Evolutionary conservation across 2,113 vertebrate species (phyloP).

Genomic region (Entelurus aequoreus): DNA sequence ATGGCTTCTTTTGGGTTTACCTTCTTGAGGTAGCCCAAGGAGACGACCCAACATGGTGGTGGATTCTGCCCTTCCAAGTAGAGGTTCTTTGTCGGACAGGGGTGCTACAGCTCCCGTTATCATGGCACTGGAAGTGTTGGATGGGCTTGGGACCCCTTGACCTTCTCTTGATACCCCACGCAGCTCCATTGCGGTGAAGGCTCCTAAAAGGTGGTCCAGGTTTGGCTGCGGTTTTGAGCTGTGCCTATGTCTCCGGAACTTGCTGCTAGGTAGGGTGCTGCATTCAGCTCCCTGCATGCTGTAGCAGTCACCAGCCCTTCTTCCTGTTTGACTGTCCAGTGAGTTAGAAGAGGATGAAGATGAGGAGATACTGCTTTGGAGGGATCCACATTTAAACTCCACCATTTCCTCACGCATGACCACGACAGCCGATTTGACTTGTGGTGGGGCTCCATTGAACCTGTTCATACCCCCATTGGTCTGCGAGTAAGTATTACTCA

Average conservation of each 20-base stretch:
- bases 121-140: conserved; percentile 39
- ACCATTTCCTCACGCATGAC: conserved; percentile 84
- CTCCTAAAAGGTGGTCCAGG: conserved; percentile 91
- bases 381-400: conserved; percentile 85
- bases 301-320: conserved; percentile 72
- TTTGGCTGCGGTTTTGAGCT: conserved; percentile 80
- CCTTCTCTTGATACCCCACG: conserved; percentile 77
- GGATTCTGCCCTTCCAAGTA: conserved; percentile 80
- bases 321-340: conserved; percentile 78
- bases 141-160: conserved; percentile 50
- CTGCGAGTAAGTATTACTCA: conserved; percentile 89
- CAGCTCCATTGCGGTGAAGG: conserved; percentile 91
- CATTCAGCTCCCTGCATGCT: conserved; percentile 74
- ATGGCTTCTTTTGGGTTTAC: conserved; percentile 91
- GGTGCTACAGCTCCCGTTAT: conserved; percentile 64
- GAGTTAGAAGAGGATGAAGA: conserved; percentile 81
- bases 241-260: conserved; percentile 72
- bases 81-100: conserved; percentile 89
- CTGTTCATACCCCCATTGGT: conserved; percentile 80
- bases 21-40: conserved; percentile 85
- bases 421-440: conserved; percentile 79
- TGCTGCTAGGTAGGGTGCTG: conserved; percentile 81
- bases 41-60: conserved; percentile 77
- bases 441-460: conserved; percentile 72
- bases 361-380: conserved; percentile 85